These are phyloP conservation scores for Lutjanus erythropterus DNA, from an alignment of 2,113 vertebrate genomes.

Conservation along the genomic window DNA sequence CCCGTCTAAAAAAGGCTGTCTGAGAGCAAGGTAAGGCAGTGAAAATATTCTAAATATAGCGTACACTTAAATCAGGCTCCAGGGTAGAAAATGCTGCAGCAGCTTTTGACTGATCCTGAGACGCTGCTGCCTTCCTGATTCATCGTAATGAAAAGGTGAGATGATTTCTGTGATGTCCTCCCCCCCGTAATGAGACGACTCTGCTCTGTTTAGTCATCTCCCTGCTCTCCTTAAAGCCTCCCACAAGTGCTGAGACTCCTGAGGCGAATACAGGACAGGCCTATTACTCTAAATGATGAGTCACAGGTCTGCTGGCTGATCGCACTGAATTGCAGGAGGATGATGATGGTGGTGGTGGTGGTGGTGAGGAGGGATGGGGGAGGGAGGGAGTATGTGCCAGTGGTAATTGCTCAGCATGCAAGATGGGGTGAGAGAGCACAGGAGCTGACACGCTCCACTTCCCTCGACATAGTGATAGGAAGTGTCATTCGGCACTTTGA, in stretches of 20 bases:
- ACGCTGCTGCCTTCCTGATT: neutral
- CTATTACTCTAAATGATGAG: conserved; percentile 67
- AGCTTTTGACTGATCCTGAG: neutral
- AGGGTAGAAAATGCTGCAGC: neutral
- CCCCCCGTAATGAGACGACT: conserved; percentile 4
- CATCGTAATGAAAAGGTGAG: conserved; percentile 9
- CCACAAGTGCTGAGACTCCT: conserved; percentile 20
- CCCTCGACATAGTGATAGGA: conserved; percentile 57
- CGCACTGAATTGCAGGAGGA: conserved; percentile 38
- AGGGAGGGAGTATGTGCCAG: neutral
- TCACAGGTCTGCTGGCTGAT: conserved; percentile 62
- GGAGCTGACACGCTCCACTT: conserved; percentile 73
- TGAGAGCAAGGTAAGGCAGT: no score
- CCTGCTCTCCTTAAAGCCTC: conserved; percentile 35
- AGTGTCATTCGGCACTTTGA: conserved; percentile 72
- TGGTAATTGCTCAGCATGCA: conserved; percentile 64
- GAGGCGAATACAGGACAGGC: conserved; percentile 42
- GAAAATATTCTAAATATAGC: no score
- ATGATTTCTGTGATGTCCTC: conserved; percentile 15
- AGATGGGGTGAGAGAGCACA: conserved; percentile 56
- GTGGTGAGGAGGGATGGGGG: neutral
- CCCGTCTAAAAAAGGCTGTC: neutral
- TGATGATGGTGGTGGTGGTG: neutral
- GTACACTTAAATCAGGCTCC: no score
- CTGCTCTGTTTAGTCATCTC: conserved; percentile 29